Evolutionary conservation across 2,797 vertebrate genomes (phyloP).

Genomic region (Epinephelus coioides): DNA sequence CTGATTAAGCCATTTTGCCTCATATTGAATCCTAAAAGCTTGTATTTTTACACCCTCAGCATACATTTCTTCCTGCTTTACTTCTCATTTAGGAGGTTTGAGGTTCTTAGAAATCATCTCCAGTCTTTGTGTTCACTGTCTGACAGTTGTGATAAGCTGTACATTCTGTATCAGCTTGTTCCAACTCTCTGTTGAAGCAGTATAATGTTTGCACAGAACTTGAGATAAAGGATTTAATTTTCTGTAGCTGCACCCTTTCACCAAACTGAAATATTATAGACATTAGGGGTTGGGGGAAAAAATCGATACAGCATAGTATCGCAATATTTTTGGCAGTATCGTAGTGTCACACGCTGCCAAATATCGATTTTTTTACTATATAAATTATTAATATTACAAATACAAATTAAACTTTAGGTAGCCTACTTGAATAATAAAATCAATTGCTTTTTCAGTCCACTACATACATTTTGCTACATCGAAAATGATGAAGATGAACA

Average conservation of each 20-base stretch:
- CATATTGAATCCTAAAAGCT: not conserved
- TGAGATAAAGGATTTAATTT: not conserved
- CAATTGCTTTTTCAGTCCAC: too few relatives aligned
- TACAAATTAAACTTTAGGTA: too few relatives aligned
- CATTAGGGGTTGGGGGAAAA: not conserved
- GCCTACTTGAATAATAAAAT: too few relatives aligned
- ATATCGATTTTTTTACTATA: too few relatives aligned
- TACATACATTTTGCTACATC: too few relatives aligned
- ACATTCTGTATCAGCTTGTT: constrained; percentile 9
- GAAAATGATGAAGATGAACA: too few relatives aligned
- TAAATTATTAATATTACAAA: too few relatives aligned
- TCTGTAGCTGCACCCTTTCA: not conserved
- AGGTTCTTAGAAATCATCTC: constrained; percentile 5
- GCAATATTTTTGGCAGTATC: too few relatives aligned
- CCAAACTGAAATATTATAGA: not conserved
- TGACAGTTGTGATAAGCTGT: not conserved
- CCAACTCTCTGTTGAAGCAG: not conserved
- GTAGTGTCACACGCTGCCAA: too few relatives aligned
- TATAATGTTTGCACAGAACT: constrained; percentile 12
- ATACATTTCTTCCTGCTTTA: not conserved
- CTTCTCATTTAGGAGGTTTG: not conserved
- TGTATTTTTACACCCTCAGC: not conserved
- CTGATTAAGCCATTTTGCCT: constrained; percentile 31
- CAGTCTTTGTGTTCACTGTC: not conserved
- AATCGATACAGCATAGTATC: too few relatives aligned